Conservation (phyloP, 2,888 invertebrate genomes). For the Vandiemenella viatica region DNA sequence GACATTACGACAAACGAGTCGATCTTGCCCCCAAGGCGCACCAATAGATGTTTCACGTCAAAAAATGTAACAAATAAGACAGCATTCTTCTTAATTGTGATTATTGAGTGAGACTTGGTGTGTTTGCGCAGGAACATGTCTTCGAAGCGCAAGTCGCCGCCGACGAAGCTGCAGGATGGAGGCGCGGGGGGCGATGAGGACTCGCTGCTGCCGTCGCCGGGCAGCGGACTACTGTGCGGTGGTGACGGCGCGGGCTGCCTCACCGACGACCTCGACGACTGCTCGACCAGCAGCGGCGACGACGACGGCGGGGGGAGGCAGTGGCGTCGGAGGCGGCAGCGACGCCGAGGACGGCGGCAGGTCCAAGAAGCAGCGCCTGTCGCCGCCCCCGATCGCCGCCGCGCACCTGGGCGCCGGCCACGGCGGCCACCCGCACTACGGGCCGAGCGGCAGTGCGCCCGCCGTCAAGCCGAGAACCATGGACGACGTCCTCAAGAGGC, state of each 20-base stretch:
- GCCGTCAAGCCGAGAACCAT: conserved; percentile 43
- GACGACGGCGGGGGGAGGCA: conserved; percentile 13
- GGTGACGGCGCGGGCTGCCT: conserved; percentile 13
- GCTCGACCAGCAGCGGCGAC: conserved; percentile 12
- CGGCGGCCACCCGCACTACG: no score
- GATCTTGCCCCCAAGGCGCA: no score
- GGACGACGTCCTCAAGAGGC: conserved; percentile 79
- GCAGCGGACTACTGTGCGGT: background rate
- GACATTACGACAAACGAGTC: no score
- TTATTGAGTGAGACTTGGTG: no score
- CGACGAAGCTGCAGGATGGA: conserved; percentile 80
- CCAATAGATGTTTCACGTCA: no score
- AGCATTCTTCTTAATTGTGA: no score
- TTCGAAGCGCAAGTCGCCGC: conserved; percentile 92
- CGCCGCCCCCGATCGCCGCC: no score
- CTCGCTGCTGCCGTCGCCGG: conserved; percentile 17
- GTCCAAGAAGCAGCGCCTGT: no score
- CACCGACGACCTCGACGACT: conserved; percentile 15
- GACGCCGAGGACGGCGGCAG: conserved; percentile 12
- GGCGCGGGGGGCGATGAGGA: conserved; percentile 37
- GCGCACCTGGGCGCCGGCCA: no score
- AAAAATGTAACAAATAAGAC: no score
- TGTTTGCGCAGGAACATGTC: conserved; percentile 69
- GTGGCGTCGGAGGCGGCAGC: no score
- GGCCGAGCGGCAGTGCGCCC: conserved; percentile 8